phyloP scores from a whole-genome alignment of 2,888 invertebrate genomes.

The Drosophila nr. fundita region DNA sequence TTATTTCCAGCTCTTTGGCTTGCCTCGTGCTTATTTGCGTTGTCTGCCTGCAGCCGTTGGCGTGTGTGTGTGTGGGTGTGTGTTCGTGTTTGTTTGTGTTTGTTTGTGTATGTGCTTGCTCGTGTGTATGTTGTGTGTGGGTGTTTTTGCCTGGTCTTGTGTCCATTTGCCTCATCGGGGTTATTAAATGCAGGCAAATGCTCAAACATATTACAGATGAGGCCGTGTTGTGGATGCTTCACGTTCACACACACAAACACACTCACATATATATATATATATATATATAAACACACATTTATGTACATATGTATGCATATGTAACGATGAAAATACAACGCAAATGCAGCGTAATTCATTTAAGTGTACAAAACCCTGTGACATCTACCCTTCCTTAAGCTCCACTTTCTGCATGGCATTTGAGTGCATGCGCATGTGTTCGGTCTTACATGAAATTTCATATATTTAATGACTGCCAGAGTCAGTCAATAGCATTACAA shows the following conservation, averaged over 20 bases:
- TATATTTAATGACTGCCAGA: constrained; percentile 73
- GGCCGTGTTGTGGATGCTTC: constrained; percentile 13
- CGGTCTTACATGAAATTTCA: constrained; percentile 68
- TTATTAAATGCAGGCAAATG: constrained; percentile 51
- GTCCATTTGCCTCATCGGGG: constrained; percentile 43
- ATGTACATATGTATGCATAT: background rate
- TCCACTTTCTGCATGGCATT: background rate
- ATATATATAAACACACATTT: background rate
- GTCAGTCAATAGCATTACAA: constrained; percentile 50
- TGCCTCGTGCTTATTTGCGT: background rate
- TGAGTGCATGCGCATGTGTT: background rate
- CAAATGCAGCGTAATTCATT: constrained; percentile 65
- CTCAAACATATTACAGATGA: constrained; percentile 41
- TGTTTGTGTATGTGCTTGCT: background rate
- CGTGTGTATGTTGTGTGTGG: background rate
- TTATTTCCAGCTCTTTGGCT: background rate
- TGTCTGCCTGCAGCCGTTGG: background rate
- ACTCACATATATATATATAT: too few relatives aligned
- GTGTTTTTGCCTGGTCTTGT: background rate
- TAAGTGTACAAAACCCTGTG: constrained; percentile 41
- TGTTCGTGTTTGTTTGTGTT: background rate
- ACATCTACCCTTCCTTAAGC: constrained; percentile 1
- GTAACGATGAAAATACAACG: constrained; percentile 22
- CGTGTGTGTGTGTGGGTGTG: background rate
- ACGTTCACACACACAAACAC: constrained; percentile 6